Evolutionary conservation across 2,888 invertebrate species (phyloP).

Genomic region (Dynastes maya): DNA sequence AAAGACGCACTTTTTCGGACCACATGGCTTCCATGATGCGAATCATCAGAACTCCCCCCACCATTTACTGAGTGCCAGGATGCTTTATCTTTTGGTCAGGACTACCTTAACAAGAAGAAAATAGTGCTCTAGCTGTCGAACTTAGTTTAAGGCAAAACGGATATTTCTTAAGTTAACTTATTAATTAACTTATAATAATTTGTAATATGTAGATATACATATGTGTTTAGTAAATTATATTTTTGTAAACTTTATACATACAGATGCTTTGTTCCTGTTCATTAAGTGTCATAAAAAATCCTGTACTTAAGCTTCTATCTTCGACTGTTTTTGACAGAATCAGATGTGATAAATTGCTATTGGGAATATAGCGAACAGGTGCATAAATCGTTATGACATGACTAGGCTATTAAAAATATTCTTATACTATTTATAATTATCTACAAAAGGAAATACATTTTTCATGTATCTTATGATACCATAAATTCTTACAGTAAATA

Average conservation of each 20-base stretch:
- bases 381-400: too few species aligned
- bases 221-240: constrained; percentile 10
- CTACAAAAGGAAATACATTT: too few species aligned
- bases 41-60: constrained; percentile 38
- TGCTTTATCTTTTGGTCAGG: constrained; percentile 43
- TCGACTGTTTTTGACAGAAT: too few species aligned
- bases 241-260: constrained; percentile 5
- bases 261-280: neutral
- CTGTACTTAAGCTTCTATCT: too few species aligned
- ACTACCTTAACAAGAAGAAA: constrained; percentile 49
- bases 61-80: constrained; percentile 48
- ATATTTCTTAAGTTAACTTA: neutral
- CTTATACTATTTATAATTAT: too few species aligned
- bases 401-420: too few species aligned
- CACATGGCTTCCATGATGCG: constrained; percentile 44
- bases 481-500: too few species aligned
- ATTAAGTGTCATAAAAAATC: neutral
- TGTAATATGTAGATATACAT: neutral
- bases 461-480: too few species aligned
- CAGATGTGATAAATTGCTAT: too few species aligned
- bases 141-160: constrained; percentile 17
- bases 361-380: too few species aligned
- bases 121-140: constrained; percentile 36
- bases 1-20: constrained; percentile 37
- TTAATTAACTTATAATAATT: constrained; percentile 1